These are phyloP conservation scores for Stratiomys singularior DNA, from an alignment of 2,888 invertebrate species.

Conservation along the genomic window DNA sequence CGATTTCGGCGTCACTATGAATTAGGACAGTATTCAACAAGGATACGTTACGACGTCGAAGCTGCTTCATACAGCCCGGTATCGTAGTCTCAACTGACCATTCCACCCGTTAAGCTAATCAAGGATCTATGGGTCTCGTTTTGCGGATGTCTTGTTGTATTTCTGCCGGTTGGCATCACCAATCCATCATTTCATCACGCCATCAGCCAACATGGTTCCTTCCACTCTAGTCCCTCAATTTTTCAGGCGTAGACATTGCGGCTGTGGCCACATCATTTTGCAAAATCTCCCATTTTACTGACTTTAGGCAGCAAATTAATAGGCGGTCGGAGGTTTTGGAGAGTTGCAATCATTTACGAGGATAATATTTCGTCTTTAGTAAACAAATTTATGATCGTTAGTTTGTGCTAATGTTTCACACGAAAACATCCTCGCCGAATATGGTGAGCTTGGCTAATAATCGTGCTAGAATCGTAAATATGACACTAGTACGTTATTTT, in stretches of 20 bases:
- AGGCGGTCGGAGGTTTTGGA: constrained; percentile 25
- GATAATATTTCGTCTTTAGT: constrained; percentile 45
- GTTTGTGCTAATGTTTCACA: background rate
- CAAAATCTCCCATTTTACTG: constrained; percentile 43
- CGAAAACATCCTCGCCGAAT: background rate
- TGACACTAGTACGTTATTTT: background rate
- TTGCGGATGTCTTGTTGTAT: too few species aligned
- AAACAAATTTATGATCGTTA: constrained; percentile 43
- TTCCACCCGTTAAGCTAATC: too few species aligned
- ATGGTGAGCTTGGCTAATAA: constrained; percentile 12
- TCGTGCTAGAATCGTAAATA: constrained; percentile 41
- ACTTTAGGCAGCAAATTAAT: constrained; percentile 44
- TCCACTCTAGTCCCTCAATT: background rate
- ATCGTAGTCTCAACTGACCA: too few species aligned
- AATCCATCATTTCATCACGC: background rate
- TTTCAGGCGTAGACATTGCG: constrained; percentile 6
- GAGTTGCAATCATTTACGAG: constrained; percentile 34
- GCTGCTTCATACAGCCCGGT: too few species aligned
- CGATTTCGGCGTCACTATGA: too few species aligned
- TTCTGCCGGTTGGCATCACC: background rate
- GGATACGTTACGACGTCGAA: too few species aligned
- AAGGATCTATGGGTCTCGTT: too few species aligned
- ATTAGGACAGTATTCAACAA: too few species aligned
- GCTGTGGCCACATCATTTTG: constrained; percentile 20
- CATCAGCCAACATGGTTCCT: background rate